Percentiles rank a stretch among this genome's conserved stretches.
Evolutionary conservation across 2,797 vertebrate species (phyloP).

Genomic region (Myotis planiceps): DNA sequence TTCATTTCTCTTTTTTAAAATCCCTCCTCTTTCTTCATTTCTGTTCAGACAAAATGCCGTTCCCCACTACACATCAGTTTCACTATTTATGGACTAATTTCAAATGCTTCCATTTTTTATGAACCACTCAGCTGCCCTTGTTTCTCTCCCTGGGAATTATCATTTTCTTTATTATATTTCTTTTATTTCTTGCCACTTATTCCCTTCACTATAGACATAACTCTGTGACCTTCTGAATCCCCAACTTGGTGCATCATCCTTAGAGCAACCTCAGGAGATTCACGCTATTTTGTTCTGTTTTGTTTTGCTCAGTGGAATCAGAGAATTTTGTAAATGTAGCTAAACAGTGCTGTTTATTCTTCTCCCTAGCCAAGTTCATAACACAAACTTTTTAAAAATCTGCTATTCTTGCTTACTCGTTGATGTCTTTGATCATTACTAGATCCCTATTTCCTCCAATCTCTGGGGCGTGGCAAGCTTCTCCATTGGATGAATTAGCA

Average conservation of each 20-base stretch:
- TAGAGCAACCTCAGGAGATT: background rate
- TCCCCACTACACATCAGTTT: background rate
- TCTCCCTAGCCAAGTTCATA: background rate
- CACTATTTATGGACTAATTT: conserved; percentile 26
- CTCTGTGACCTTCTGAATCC: background rate
- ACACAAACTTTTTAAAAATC: conserved; percentile 50
- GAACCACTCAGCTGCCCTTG: background rate
- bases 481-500: conserved; percentile 42
- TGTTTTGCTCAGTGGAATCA: conserved; percentile 9
- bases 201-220: background rate
- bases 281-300: background rate
- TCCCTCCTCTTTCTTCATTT: conserved; percentile 39
- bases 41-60: background rate
- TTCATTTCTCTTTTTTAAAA: conserved; percentile 36
- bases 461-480: background rate
- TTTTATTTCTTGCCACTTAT: conserved; percentile 14
- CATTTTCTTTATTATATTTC: background rate
- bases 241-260: background rate
- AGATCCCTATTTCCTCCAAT: conserved; percentile 13
- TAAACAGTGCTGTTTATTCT: background rate
- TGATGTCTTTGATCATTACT: conserved; percentile 60
- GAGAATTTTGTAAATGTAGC: conserved; percentile 30
- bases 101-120: background rate
- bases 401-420: conserved; percentile 51
- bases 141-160: background rate